Evolutionary conservation across 1,140 invertebrate genomes (phyloP).

Genomic region (Meloidogyne floridensis): DNA sequence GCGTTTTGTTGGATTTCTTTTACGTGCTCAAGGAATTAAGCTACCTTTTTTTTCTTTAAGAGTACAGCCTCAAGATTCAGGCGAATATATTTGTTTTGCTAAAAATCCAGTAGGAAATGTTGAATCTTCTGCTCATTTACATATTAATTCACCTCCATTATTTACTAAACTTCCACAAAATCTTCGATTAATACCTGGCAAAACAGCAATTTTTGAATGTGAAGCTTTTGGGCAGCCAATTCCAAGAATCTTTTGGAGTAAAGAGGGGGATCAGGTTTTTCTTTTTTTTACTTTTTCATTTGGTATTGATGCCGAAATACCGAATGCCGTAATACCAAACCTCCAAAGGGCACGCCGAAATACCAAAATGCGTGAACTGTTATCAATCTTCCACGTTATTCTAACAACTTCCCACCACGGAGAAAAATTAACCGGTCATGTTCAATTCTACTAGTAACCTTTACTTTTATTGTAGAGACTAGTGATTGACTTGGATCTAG

Average conservation of each 20-base stretch:
- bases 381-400: too few relatives aligned
- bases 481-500: too few relatives aligned
- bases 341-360: too few relatives aligned
- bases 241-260: constrained; percentile 52
- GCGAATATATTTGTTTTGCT: constrained; percentile 47
- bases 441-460: too few relatives aligned
- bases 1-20: too few relatives aligned
- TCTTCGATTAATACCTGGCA: constrained; percentile 32
- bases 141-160: constrained; percentile 48
- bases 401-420: too few relatives aligned
- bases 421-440: too few relatives aligned
- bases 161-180: constrained; percentile 46
- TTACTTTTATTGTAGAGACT: too few relatives aligned
- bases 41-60: constrained; percentile 1
- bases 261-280: constrained; percentile 50
- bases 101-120: constrained; percentile 51
- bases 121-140: constrained; percentile 41
- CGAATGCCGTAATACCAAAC: too few relatives aligned
- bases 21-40: too few relatives aligned
- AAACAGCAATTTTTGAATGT: constrained; percentile 50
- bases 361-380: too few relatives aligned
- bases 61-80: constrained; percentile 48
- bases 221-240: constrained; percentile 44
- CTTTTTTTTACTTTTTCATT: background rate
- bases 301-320: too few relatives aligned